A percentile compares a stretch with the other conserved stretches of the same genome.
phyloP scores from a whole-genome alignment of 2,888 invertebrate genomes.

The Limnephilus lunatus region DNA sequence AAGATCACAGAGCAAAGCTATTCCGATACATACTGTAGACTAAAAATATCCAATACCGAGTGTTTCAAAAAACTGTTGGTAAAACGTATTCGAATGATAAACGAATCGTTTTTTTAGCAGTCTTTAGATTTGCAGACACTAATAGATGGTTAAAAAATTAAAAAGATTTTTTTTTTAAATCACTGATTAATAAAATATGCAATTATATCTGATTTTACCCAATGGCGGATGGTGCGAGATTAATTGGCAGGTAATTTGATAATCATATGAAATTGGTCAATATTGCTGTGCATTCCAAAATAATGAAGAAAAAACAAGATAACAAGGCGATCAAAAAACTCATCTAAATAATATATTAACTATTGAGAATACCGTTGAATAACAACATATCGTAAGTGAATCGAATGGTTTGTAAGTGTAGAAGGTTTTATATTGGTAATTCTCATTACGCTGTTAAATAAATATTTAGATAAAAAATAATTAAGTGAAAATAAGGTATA shows the following conservation, averaged over 20 bases:
- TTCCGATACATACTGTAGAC: background rate
- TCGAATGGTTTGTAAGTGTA: background rate
- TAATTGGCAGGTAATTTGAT: background rate
- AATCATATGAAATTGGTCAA: background rate
- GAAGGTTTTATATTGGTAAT: background rate
- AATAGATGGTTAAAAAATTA: background rate
- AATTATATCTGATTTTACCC: background rate
- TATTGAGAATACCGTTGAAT: background rate
- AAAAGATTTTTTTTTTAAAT: background rate
- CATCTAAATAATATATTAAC: background rate
- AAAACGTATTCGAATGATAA: background rate
- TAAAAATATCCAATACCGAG: background rate
- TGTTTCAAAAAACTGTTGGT: background rate
- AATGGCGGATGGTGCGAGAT: background rate
- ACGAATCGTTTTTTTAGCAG: background rate
- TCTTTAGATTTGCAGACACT: background rate
- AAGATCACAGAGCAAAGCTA: slow-evolving; percentile 61
- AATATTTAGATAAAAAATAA: background rate
- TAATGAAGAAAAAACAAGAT: background rate
- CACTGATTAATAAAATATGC: background rate
- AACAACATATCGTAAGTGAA: background rate
- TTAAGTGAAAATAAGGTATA: background rate
- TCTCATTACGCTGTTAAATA: background rate
- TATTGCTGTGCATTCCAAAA: background rate
- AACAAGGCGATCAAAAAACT: background rate